Evolutionary conservation across 2,113 vertebrate species (phyloP).

Genomic region (Melierax canorus): DNA sequence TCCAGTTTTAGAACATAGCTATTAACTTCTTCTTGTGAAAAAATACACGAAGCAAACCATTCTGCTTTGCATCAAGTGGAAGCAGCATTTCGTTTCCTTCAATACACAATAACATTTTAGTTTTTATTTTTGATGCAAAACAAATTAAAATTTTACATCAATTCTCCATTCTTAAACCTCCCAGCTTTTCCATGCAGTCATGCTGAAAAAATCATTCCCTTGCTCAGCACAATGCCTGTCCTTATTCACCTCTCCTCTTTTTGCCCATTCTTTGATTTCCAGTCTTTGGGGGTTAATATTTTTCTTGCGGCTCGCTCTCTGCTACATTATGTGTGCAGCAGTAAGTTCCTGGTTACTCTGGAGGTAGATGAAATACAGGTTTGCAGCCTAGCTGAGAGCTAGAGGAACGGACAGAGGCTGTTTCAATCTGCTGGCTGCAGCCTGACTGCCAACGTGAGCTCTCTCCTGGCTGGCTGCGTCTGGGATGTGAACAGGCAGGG

Average conservation of each 20-base stretch:
- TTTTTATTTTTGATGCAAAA: neutral
- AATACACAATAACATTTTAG: neutral
- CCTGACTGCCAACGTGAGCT: neutral
- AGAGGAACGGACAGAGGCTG: neutral
- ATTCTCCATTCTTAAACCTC: neutral
- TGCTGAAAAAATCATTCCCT: neutral
- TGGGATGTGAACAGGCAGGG: neutral
- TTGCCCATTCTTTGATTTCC: neutral
- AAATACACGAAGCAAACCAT: neutral
- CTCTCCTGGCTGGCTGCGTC: neutral
- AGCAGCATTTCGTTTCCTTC: neutral
- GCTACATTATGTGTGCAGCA: neutral
- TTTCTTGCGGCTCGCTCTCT: neutral
- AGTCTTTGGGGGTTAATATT: neutral
- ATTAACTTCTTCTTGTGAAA: neutral
- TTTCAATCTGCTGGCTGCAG: neutral
- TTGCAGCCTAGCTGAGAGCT: neutral
- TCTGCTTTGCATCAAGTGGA: neutral
- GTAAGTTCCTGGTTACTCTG: neutral
- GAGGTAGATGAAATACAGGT: neutral
- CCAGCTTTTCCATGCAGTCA: neutral
- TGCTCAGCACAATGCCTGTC: neutral
- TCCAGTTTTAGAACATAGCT: neutral
- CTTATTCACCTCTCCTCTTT: neutral
- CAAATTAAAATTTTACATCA: neutral